These are phyloP conservation scores for Aphis gossypii DNA, from an alignment of 1,140 invertebrate species.

Conservation along the genomic window DNA sequence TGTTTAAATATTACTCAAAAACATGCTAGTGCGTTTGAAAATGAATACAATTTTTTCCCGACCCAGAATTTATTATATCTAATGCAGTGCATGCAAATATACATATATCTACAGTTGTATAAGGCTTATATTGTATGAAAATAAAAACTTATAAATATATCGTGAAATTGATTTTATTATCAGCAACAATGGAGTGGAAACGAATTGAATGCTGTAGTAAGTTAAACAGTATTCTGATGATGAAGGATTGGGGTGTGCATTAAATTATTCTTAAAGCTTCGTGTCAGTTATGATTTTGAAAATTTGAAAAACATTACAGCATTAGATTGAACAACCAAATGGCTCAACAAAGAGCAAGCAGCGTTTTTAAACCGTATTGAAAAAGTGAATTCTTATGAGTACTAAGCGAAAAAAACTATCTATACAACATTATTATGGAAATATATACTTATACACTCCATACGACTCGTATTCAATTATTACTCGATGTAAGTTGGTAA, in stretches of 20 bases:
- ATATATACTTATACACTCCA: background rate
- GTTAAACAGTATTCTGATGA: background rate
- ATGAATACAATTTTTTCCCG: background rate
- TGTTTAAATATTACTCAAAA: background rate
- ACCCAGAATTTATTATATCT: background rate
- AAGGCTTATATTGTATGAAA: background rate
- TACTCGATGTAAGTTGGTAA: background rate
- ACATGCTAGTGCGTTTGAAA: background rate
- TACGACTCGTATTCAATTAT: background rate
- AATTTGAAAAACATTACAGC: background rate
- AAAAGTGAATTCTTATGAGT: background rate
- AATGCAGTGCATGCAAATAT: background rate
- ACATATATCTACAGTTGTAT: background rate
- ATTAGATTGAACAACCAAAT: background rate
- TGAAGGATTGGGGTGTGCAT: background rate
- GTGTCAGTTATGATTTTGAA: background rate
- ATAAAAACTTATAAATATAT: background rate
- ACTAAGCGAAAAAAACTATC: background rate
- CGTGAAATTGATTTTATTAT: background rate
- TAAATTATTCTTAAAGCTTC: slow-evolving; percentile 2
- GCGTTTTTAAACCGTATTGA: background rate
- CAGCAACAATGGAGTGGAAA: background rate
- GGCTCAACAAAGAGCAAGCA: background rate
- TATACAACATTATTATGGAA: background rate
- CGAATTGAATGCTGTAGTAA: background rate